Base-by-base conservation (phyloP, 2,113 vertebrate species). In the Stigmatopora nigra region DNA sequence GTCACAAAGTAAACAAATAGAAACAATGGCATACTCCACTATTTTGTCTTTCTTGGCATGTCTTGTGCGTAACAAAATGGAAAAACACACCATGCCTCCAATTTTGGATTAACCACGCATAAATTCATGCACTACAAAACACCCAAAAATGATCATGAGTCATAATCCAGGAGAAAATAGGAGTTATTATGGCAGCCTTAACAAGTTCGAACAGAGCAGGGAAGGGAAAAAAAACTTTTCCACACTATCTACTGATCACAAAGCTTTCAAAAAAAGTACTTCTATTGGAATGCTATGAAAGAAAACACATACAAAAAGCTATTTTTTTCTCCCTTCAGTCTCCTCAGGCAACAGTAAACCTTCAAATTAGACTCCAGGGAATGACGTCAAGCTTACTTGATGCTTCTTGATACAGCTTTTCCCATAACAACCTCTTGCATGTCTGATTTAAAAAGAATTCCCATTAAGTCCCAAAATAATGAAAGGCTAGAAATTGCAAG, bases 311-410 rank as follows among this genome's bases (percentile, higher is more conserved):
- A 48, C 38, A 70, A 63, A 64, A 22, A 62, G 68, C 67, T 61
- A n/a, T 56, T 51, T 20, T 20, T 52, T 72, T 70, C 17, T 72
- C 65, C 63, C 25, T 63, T n/a, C 44, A 8, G 10, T 65, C 17
- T 7, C 52, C 38, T 63, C 49, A 71, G 63, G 76, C 66, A 64
- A 67, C 63, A 70, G 45, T 73, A 48, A 41, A 44, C 2, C 4
- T 63, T 53, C 46, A 78, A 75, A 78, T 76, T 52, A 72, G 80
- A 70, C 61, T 73, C 64, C 57, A 55, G 66, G 51, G 46, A 53
- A 72, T 68, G 20, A 72, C 60, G 41, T 66, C 64, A 69, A 80
- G 55, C 41, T 69, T 36, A 48, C 47, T 65, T 25, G 52, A 64
- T 67, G 63, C 62, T 41, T 47, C 62, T 41, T 61, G 25, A 52